These are phyloP conservation scores for Eupithecia dodoneata DNA, from an alignment of 2,888 invertebrate species.

Conservation along the genomic window DNA sequence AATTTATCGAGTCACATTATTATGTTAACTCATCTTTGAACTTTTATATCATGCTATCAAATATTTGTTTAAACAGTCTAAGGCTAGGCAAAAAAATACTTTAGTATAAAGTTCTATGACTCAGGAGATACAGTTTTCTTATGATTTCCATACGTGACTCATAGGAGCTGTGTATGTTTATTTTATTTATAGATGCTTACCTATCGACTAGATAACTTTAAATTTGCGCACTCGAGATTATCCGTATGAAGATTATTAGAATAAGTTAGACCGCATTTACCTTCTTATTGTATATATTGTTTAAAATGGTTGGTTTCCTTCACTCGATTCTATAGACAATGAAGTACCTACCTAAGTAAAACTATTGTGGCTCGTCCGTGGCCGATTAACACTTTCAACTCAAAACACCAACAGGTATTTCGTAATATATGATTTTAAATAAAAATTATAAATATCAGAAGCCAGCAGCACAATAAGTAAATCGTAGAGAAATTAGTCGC, in stretches of 20 bases:
- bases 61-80: constrained; percentile 6
- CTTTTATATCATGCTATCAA: constrained; percentile 8
- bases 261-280: neutral
- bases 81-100: constrained; percentile 15
- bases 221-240: neutral
- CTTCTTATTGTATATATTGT: neutral
- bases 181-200: constrained; percentile 37
- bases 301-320: neutral
- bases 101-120: constrained; percentile 25
- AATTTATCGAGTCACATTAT: neutral
- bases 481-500: neutral
- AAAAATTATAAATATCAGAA: neutral
- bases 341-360: neutral
- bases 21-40: neutral
- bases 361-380: neutral
- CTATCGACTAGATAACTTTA: neutral
- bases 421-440: neutral
- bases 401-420: too few species aligned
- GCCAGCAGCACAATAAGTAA: neutral
- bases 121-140: constrained; percentile 37
- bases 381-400: too few species aligned
- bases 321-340: neutral
- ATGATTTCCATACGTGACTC: constrained; percentile 39
- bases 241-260: neutral
- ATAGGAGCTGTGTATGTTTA: constrained; percentile 19